phyloP scores from a whole-genome alignment of 2,113 vertebrate genomes.

The Himantopus leucocephalus region DNA sequence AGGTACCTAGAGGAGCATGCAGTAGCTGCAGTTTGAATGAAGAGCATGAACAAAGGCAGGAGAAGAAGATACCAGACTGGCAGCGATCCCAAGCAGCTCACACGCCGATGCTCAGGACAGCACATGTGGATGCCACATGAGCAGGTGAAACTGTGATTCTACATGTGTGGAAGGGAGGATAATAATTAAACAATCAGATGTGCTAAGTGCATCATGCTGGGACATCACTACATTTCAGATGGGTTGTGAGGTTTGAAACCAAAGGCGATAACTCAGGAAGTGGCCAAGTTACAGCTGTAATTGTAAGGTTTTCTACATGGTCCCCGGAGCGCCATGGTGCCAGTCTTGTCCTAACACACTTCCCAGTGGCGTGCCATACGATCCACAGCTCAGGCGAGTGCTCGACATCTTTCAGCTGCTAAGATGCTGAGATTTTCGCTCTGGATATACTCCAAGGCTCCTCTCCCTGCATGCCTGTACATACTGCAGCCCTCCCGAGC shows the following conservation, averaged over 20 bases:
- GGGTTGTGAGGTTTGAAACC: neutral
- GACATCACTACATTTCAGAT: neutral
- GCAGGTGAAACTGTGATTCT: constrained; percentile 42
- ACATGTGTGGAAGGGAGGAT: constrained; percentile 19
- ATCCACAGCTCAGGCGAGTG: neutral
- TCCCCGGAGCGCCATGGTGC: neutral
- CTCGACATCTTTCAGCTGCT: neutral
- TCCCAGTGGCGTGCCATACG: neutral
- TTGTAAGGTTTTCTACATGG: neutral
- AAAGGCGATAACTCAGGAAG: neutral
- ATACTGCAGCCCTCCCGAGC: neutral
- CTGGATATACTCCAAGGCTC: neutral
- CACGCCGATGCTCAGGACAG: neutral
- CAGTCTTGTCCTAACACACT: neutral
- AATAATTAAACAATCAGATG: constrained; percentile 49
- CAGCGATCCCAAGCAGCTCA: neutral
- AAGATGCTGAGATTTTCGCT: neutral
- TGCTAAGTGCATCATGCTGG: constrained; percentile 49
- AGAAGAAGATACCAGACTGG: neutral
- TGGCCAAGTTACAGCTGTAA: neutral
- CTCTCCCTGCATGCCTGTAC: neutral
- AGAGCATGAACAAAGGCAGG: neutral
- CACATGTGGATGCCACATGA: constrained; percentile 59
- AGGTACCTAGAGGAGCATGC: accelerated
- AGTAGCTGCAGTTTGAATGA: neutral